Conservation (phyloP, 2,888 invertebrate species). For the Diabrotica balteata region DNA sequence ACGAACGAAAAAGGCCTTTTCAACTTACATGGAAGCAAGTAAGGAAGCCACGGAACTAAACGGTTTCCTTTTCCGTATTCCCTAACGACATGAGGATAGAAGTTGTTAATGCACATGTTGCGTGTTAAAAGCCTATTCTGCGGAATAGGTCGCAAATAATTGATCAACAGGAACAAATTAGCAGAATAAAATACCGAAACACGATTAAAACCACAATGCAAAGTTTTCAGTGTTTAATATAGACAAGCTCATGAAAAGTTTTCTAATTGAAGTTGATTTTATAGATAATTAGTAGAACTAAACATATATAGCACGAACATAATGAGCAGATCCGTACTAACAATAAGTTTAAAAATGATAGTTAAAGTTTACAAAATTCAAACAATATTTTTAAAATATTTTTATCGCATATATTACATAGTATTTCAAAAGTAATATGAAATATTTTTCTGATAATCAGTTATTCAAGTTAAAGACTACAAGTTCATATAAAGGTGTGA, state of each 20-base stretch:
- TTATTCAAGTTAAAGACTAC: too few relatives aligned
- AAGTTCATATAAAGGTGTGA: too few relatives aligned
- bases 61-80: neutral
- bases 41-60: conserved; percentile 4
- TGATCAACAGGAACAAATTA: conserved; percentile 24
- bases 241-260: conserved; percentile 5
- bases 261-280: conserved; percentile 13
- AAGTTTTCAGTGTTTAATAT: conserved; percentile 12
- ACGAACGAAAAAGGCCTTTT: too few relatives aligned
- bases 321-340: too few relatives aligned
- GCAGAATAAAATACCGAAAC: conserved; percentile 16
- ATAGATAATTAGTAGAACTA: neutral
- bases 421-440: too few relatives aligned
- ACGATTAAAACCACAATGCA: conserved; percentile 16
- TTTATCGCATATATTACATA: too few relatives aligned
- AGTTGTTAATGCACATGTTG: conserved; percentile 18
- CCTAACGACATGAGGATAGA: conserved; percentile 8
- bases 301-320: neutral
- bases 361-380: too few relatives aligned
- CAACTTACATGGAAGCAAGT: neutral
- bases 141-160: conserved; percentile 18
- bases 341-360: too few relatives aligned
- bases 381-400: too few relatives aligned
- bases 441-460: too few relatives aligned
- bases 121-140: conserved; percentile 21